Conservation (phyloP, 35 echinoderm and acorn worm species). For the Chiridota heheva region DNA sequence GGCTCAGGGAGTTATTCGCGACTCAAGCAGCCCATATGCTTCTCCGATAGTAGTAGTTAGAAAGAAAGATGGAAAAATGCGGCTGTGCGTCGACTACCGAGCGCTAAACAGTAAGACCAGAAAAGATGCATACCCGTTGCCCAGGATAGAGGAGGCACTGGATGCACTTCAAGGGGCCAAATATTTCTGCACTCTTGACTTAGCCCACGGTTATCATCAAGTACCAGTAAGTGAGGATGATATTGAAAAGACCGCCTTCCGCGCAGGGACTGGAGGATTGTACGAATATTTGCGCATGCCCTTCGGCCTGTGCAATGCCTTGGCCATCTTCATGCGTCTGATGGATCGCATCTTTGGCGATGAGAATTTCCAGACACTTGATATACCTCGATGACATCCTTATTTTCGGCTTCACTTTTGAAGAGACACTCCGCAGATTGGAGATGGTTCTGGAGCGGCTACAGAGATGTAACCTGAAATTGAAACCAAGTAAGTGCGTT, state of each 20-base stretch:
- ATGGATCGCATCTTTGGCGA: constrained; percentile 51
- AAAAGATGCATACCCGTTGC: background rate
- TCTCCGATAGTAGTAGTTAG: constrained; percentile 51
- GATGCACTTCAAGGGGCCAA: constrained; percentile 39
- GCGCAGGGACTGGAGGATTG: constrained; percentile 20
- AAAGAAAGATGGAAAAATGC: constrained; percentile 50
- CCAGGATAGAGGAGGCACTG: constrained; percentile 33
- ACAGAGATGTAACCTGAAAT: background rate
- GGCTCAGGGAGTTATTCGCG: constrained; percentile 38
- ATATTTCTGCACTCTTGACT: constrained; percentile 48
- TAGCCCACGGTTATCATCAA: constrained; percentile 57
- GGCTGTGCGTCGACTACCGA: constrained; percentile 55
- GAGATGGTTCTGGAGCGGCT: constrained; percentile 35
- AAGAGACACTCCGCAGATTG: constrained; percentile 39
- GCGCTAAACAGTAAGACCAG: constrained; percentile 18
- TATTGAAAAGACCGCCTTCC: constrained; percentile 47
- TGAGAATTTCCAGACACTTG: constrained; percentile 39
- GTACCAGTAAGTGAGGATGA: constrained; percentile 22
- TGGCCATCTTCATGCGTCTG: constrained; percentile 43
- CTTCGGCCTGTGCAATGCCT: background rate
- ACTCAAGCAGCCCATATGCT: constrained; percentile 49
- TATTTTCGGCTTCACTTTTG: constrained; percentile 47
- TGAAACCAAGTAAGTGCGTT: constrained; percentile 1
- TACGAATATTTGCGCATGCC: constrained; percentile 51
- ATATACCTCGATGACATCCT: constrained; percentile 58